A percentile compares a stretch with the other conserved stretches of the same genome.
phyloP scores from a whole-genome alignment of 2,888 invertebrate genomes.

The Troides helena region DNA sequence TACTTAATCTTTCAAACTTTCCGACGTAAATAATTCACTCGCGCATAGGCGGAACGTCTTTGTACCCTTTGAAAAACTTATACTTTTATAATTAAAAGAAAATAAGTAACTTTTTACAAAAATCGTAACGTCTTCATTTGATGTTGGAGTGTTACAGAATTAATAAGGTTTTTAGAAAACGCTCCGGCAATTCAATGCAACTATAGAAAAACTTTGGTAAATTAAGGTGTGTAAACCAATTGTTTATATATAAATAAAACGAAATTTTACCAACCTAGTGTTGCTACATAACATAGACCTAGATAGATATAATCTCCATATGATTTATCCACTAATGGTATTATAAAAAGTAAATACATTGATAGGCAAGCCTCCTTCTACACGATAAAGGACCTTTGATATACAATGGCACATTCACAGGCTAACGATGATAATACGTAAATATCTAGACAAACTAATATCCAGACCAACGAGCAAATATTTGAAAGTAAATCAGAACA shows the following conservation, averaged over 20 bases:
- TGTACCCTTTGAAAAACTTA: conserved; percentile 18
- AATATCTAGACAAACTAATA: background rate
- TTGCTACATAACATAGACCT: no score
- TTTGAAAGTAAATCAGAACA: conserved; percentile 2
- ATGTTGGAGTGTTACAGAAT: conserved; percentile 1
- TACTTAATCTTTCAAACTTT: conserved; percentile 41
- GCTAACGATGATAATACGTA: conserved; percentile 2
- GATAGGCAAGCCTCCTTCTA: background rate
- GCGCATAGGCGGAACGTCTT: conserved; percentile 14
- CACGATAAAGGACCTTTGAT: background rate
- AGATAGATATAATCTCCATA: no score
- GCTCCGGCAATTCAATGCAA: background rate
- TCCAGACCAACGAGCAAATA: background rate
- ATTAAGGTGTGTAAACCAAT: no score
- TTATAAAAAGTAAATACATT: background rate
- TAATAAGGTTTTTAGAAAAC: background rate
- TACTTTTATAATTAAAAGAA: background rate
- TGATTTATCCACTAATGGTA: no score
- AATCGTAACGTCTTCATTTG: background rate
- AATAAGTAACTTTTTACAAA: background rate
- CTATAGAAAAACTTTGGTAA: background rate
- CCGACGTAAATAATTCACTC: conserved; percentile 37
- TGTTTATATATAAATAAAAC: no score
- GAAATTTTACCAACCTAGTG: no score
- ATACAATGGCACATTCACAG: background rate